These are phyloP conservation scores for Cinclus cinclus DNA, from an alignment of 2,113 vertebrate genomes.

Conservation along the genomic window DNA sequence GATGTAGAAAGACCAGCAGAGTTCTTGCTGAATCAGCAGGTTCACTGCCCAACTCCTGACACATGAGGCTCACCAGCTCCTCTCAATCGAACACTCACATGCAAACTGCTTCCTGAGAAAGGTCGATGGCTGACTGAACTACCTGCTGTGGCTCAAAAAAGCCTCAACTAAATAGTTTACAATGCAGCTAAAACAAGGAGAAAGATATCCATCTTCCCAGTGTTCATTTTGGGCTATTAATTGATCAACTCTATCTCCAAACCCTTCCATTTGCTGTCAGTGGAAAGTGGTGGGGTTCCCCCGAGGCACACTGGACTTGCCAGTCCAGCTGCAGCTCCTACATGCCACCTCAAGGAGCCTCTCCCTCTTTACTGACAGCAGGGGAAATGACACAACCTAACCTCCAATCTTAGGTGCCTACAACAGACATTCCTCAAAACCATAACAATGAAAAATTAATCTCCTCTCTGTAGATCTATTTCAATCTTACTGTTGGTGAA, in stretches of 20 bases:
- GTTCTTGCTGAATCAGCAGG: neutral
- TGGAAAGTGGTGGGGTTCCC: neutral
- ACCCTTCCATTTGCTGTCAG: neutral
- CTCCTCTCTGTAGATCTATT: neutral
- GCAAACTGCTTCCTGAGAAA: neutral
- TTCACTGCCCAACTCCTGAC: neutral
- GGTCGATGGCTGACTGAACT: neutral
- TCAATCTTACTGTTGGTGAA: neutral
- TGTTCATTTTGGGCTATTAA: neutral
- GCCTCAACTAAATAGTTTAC: neutral
- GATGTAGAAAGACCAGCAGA: neutral
- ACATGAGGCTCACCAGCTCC: neutral
- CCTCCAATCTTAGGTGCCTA: neutral
- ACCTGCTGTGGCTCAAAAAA: neutral
- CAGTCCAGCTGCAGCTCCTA: neutral
- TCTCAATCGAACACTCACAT: neutral
- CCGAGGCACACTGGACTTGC: neutral
- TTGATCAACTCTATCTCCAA: neutral
- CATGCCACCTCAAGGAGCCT: neutral
- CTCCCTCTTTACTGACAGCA: neutral
- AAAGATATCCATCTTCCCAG: neutral
- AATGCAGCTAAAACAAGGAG: neutral
- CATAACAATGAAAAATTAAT: neutral
- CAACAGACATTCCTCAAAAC: neutral
- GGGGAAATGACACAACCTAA: neutral